These are phyloP conservation scores for Cebidichthys violaceus DNA, from an alignment of 2,113 vertebrate species.

Conservation along the genomic window DNA sequence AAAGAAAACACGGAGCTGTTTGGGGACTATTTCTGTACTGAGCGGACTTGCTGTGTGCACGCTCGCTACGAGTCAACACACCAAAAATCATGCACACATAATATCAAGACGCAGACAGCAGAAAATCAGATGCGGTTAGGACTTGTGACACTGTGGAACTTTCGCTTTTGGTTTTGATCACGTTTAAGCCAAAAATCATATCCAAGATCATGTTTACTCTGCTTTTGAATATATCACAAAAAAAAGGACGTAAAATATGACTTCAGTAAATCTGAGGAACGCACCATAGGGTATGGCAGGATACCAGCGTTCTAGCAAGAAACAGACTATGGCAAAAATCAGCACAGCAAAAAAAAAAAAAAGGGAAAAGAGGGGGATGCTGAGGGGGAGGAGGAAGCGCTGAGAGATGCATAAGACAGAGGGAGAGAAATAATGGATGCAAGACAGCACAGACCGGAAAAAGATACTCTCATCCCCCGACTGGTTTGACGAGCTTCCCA, in stretches of 20 bases:
- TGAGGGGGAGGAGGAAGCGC: not conserved
- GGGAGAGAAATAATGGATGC: slow-evolving; percentile 25
- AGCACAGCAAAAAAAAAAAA: slow-evolving; percentile 6
- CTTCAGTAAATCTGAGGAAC: not conserved
- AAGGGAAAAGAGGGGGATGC: not conserved
- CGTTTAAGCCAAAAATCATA: not conserved
- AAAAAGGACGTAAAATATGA: not conserved
- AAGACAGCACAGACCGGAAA: slow-evolving; percentile 45
- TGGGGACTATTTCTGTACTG: slow-evolving; percentile 20
- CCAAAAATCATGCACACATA: not conserved
- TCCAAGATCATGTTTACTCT: not conserved
- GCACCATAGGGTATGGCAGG: not conserved
- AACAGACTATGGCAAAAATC: slow-evolving; percentile 3
- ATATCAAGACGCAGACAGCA: slow-evolving; percentile 10
- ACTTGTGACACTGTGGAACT: not conserved
- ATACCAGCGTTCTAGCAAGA: not conserved
- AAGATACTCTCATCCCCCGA: slow-evolving; percentile 43
- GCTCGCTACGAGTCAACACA: not conserved
- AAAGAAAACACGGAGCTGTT: slow-evolving; percentile 44
- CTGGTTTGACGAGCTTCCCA: slow-evolving; percentile 76
- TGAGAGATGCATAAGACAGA: slow-evolving; percentile 20
- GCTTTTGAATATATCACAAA: not conserved
- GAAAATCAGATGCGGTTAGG: slow-evolving; percentile 5
- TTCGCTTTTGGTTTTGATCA: slow-evolving; percentile 30
- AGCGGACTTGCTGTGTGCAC: slow-evolving; percentile 13